Conservation (phyloP, 2,113 vertebrate genomes). For the Vidua macroura region DNA sequence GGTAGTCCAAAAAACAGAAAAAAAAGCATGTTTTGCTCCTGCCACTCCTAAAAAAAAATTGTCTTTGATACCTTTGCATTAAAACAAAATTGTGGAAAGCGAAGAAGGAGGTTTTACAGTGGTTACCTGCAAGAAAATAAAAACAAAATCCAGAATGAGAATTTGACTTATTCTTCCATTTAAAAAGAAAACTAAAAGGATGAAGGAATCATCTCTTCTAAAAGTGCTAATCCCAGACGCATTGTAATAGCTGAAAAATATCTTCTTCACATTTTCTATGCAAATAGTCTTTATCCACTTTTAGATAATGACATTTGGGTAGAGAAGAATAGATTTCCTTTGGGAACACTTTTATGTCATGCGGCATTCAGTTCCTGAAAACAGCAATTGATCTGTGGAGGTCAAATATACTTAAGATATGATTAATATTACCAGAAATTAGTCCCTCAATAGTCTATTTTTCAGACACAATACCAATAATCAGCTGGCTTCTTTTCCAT, state of each 20-base stretch:
- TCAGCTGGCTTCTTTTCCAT: not conserved
- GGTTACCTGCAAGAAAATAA: not conserved
- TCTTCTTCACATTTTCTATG: conserved; percentile 40
- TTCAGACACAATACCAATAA: conserved; percentile 31
- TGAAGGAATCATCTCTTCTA: not conserved
- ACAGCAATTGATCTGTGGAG: conserved; percentile 23
- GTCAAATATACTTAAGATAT: conserved; percentile 36
- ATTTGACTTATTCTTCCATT: not conserved
- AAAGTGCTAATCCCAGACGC: conserved; percentile 29
- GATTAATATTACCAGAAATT: conserved; percentile 53
- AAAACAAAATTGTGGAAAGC: not conserved
- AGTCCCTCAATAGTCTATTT: not conserved
- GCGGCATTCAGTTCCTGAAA: conserved; percentile 47
- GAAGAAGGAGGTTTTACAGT: not conserved
- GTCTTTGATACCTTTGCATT: not conserved
- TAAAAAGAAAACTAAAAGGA: conserved; percentile 19
- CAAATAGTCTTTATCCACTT: conserved; percentile 58
- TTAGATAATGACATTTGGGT: conserved; percentile 50
- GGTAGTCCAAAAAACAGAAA: not conserved
- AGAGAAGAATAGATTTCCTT: conserved; percentile 50
- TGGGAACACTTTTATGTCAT: conserved; percentile 32
- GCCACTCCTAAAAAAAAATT: not conserved
- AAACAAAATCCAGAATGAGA: not conserved
- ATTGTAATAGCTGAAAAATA: conserved; percentile 48
- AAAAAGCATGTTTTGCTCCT: not conserved